These are phyloP conservation scores for Leucoraja erinaceus DNA, from an alignment of 2,113 vertebrate species.

Conservation along the genomic window DNA sequence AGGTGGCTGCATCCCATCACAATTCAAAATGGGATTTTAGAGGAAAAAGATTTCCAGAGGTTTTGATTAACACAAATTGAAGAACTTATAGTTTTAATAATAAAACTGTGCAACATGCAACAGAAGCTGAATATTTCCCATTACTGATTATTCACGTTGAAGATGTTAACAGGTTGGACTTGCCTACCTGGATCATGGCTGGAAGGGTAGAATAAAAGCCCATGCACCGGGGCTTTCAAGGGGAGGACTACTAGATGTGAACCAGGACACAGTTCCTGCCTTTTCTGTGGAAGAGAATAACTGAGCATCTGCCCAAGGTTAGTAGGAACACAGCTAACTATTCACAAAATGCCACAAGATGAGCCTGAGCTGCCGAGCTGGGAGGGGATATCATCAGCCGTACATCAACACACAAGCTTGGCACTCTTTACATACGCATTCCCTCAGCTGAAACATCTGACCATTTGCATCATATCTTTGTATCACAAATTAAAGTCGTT, in stretches of 20 bases:
- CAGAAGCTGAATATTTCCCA: neutral
- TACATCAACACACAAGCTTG: neutral
- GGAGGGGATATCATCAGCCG: neutral
- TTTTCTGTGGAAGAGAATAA: neutral
- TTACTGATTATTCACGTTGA: neutral
- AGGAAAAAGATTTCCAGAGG: neutral
- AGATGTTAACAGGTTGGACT: neutral
- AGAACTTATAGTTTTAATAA: neutral
- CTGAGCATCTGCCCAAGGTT: neutral
- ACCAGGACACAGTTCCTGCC: neutral
- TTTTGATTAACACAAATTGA: neutral
- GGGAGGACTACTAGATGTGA: neutral
- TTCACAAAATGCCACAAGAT: neutral
- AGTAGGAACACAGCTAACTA: neutral
- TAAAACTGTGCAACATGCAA: neutral
- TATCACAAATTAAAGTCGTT: constrained; percentile 53
- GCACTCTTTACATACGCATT: neutral
- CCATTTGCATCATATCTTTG: neutral
- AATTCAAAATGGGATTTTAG: neutral
- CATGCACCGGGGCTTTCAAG: neutral
- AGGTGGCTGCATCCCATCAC: neutral
- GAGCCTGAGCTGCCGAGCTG: neutral
- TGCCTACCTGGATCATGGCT: neutral
- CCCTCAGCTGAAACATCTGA: neutral
- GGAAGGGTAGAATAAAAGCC: neutral